These are phyloP conservation scores for Gasterosteus nipponicus DNA, from an alignment of 2,113 vertebrate species.

Conservation along the genomic window DNA sequence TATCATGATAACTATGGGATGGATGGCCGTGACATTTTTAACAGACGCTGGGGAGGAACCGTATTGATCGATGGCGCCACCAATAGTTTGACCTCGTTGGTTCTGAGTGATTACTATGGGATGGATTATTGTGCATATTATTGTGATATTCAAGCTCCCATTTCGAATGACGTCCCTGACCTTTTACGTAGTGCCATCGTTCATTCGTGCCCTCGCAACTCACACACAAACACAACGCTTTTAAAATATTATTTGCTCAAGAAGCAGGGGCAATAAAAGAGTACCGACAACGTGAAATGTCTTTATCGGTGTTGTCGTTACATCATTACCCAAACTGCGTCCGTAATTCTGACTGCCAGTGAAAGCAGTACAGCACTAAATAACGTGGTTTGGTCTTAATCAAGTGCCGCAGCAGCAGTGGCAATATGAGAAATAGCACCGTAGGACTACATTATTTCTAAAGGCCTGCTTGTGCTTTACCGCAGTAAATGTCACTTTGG, in stretches of 20 bases:
- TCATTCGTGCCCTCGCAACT: background rate
- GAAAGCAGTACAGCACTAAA: conserved; percentile 9
- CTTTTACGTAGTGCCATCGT: background rate
- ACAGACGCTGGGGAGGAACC: background rate
- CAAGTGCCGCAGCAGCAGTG: conserved; percentile 16
- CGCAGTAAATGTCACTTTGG: conserved; percentile 39
- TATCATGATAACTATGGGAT: background rate
- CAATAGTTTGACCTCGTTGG: background rate
- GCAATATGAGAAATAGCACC: conserved; percentile 22
- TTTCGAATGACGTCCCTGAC: background rate
- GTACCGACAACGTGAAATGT: background rate
- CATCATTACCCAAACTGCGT: background rate
- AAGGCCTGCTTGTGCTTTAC: conserved; percentile 4
- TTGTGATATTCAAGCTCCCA: background rate
- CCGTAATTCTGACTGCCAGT: conserved; percentile 3
- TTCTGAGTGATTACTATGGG: background rate
- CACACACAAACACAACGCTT: conserved; percentile 2
- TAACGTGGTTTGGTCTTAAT: conserved; percentile 25
- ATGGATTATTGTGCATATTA: background rate
- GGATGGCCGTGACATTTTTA: background rate
- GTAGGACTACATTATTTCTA: conserved; percentile 5
- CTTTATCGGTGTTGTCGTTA: background rate
- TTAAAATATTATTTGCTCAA: background rate
- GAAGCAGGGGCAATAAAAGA: background rate
- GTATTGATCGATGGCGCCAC: background rate